Evolutionary conservation across 2,113 vertebrate species (phyloP).

Genomic region (Anolis sagrei): DNA sequence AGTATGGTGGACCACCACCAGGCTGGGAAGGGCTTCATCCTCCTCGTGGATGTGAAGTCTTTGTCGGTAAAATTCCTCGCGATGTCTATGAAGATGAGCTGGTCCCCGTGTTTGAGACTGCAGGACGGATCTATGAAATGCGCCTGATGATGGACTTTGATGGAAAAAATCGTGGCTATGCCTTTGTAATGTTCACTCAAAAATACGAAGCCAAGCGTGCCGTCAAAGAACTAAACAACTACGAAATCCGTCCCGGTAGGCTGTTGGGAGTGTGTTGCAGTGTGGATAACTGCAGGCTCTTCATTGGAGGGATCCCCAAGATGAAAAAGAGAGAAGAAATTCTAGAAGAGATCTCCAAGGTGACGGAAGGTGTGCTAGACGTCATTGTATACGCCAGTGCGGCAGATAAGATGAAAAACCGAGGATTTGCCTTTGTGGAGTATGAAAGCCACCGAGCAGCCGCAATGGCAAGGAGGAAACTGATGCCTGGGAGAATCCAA

Average conservation of each 20-base stretch:
- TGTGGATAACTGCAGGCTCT: slow-evolving; percentile 98
- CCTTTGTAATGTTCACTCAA: slow-evolving; percentile 96
- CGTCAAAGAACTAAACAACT: slow-evolving; percentile 97
- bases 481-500: slow-evolving; percentile 97
- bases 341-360: slow-evolving; percentile 96
- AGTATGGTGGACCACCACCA: slow-evolving; percentile 92
- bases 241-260: slow-evolving; percentile 92
- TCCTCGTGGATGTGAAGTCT: slow-evolving; percentile 96
- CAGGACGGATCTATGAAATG: slow-evolving; percentile 97
- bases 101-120: slow-evolving; percentile 92
- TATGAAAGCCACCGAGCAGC: slow-evolving; percentile 97
- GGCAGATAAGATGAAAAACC: slow-evolving; percentile 99
- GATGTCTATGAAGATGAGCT: slow-evolving; percentile 98
- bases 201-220: slow-evolving; percentile 95
- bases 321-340: slow-evolving; percentile 99
- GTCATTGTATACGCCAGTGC: slow-evolving; percentile 98
- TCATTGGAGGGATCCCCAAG: slow-evolving; percentile 98
- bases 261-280: slow-evolving; percentile 96
- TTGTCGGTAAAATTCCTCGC: slow-evolving; percentile 96
- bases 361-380: slow-evolving; percentile 95
- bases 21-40: slow-evolving; percentile 91
- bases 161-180: slow-evolving; percentile 96
- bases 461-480: slow-evolving; percentile 96
- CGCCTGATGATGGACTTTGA: slow-evolving; percentile 99
- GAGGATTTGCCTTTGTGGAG: slow-evolving; percentile 97